These are phyloP conservation scores for Spinus olivaceus DNA, from an alignment of 2,797 vertebrate species.

Conservation along the genomic window DNA sequence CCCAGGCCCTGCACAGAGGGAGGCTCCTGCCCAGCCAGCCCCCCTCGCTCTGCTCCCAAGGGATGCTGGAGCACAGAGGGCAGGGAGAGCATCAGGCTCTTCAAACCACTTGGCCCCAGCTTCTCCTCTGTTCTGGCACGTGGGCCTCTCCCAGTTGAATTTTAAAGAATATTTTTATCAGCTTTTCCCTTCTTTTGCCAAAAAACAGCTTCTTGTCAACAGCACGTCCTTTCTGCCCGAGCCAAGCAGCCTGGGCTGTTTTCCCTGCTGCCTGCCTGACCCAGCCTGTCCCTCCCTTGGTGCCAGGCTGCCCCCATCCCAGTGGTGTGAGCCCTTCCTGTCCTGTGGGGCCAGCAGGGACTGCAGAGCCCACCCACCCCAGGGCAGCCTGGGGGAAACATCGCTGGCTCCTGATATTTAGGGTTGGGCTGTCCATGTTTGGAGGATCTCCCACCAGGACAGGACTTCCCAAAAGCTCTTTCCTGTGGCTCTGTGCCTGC, in stretches of 20 bases:
- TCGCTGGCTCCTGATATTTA: accelerated
- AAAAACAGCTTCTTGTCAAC: conserved; percentile 18
- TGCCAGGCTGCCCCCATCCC: not conserved
- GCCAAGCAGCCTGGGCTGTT: not conserved
- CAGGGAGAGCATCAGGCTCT: not conserved
- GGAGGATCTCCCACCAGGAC: not conserved
- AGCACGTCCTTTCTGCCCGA: not conserved
- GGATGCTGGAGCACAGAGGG: accelerated
- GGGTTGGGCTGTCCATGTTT: not conserved
- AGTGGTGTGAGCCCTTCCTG: accelerated
- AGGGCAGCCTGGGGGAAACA: accelerated
- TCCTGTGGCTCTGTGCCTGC: not conserved
- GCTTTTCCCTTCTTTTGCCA: conserved; percentile 31
- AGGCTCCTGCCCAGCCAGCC: not conserved
- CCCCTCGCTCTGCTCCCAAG: accelerated
- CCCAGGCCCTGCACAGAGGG: not conserved
- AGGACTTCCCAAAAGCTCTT: not conserved
- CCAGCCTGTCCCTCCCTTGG: not conserved
- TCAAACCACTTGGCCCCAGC: not conserved
- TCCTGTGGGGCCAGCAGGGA: not conserved
- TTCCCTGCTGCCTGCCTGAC: not conserved
- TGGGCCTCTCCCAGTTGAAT: not conserved
- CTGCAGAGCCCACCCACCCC: not conserved
- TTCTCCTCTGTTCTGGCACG: not conserved
- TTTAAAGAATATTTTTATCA: conserved; percentile 43